These are phyloP conservation scores for Gymnothorax javanicus DNA, from an alignment of 2,797 vertebrate species.

Conservation along the genomic window DNA sequence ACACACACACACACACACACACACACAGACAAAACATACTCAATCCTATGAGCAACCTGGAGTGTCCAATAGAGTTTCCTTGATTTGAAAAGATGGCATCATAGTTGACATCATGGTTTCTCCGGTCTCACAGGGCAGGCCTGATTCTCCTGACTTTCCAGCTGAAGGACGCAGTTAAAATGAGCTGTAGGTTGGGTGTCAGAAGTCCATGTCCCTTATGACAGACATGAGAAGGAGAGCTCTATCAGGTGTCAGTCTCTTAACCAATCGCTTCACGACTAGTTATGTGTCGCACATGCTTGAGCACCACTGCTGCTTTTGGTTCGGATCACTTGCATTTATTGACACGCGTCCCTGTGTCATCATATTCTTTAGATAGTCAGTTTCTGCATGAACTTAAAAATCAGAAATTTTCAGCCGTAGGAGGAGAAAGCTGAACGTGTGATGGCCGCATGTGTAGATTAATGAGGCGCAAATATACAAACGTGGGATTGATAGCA, in stretches of 20 bases:
- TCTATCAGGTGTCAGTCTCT: background rate
- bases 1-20: too few species aligned
- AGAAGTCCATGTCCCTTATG: background rate
- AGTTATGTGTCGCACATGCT: background rate
- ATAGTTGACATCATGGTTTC: too few species aligned
- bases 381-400: background rate
- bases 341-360: background rate
- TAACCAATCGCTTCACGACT: background rate
- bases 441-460: too few species aligned
- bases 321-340: background rate
- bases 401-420: too few species aligned
- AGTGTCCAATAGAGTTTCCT: too few species aligned
- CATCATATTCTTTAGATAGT: background rate
- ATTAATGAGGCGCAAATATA: background rate
- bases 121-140: background rate
- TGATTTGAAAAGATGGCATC: too few species aligned
- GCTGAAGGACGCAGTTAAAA: background rate
- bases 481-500: background rate
- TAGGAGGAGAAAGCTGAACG: background rate
- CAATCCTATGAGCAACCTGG: too few species aligned
- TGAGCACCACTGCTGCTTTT: background rate
- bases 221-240: background rate
- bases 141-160: background rate
- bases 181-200: background rate
- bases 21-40: too few species aligned